Base-by-base conservation (phyloP, 2,888 invertebrate species). In the Lapara coniferarum region DNA sequence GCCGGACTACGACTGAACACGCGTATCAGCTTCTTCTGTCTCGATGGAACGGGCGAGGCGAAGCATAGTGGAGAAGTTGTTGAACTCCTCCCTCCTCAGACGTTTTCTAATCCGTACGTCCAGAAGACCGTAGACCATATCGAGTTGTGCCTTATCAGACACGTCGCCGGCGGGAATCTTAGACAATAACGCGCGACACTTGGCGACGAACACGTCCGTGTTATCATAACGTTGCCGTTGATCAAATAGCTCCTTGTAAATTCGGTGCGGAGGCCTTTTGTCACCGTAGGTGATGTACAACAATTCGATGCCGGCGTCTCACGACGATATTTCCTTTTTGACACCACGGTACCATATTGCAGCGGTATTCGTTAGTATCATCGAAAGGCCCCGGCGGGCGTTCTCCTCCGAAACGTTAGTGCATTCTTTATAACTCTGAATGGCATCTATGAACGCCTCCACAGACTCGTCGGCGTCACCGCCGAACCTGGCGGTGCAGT, bases 1-100 rank as follows among this genome's bases (percentile, higher is more conserved):
- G 19, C 55, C 55, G 55, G 16, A 10, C 19, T 14, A 10, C 19
- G 55, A 55, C 55, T 55, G 55, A 2, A 19, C 3, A 19, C 10
- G 55, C 55, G 16, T 55, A 7, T 55, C 55, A 16, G 19, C 19
- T 16, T 55, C 19, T 55, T 55, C 55, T 1, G 16, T 55, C n/a
- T 55, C 55, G 19, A 19, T 55, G 19, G 55, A 55, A 14, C 55
- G 55, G 55, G 55, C 55, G 55, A 55, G 55, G 55, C 55, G 55
- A 55, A 55, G 55, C 55, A 55, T 55, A 55, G 10, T n/a, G 55
- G 55, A 16, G 19, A 55, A 55, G 16, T 55, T 16, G 5, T 55
- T 55, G 6, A 55, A 16, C 19, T 55, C 55, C 10, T 55, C 55
- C 19, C 55, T n/a, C 55, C 55, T 55, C 55, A 55, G 19, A 19